phyloP scores from a whole-genome alignment of 2,888 invertebrate species.

The Lathronympha strigana region DNA sequence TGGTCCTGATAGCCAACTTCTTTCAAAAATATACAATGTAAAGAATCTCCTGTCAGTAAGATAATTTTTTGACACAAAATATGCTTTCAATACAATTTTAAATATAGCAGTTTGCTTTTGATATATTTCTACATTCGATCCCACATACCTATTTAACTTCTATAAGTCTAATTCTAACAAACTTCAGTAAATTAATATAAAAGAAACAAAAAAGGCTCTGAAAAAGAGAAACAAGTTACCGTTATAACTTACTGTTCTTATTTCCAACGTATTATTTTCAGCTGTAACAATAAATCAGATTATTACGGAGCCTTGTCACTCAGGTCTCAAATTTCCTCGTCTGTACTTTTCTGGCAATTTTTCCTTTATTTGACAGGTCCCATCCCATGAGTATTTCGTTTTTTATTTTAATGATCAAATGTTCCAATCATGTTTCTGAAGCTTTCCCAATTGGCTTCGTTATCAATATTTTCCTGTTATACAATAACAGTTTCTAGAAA shows the following conservation, averaged over 20 bases:
- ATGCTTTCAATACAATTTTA: no score
- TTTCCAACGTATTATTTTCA: not conserved
- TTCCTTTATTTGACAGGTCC: slow-evolving; percentile 23
- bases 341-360: slow-evolving; percentile 23
- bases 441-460: slow-evolving; percentile 9
- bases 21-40: no score
- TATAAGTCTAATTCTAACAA: no score
- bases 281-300: slow-evolving; percentile 28
- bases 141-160: no score
- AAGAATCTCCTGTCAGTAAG: no score
- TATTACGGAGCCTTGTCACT: slow-evolving; percentile 21
- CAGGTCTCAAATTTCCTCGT: slow-evolving; percentile 6
- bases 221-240: not conserved
- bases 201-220: no score
- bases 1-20: not conserved
- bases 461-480: not conserved
- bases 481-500: not conserved
- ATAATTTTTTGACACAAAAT: no score
- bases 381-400: slow-evolving; percentile 21
- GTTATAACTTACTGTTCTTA: not conserved
- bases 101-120: no score
- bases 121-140: no score
- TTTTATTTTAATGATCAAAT: slow-evolving; percentile 33
- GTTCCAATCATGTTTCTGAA: not conserved
- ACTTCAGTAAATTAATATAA: no score